Evolutionary conservation across 2,888 invertebrate species (phyloP), one percentile per base, ranked within the genome.

Genomic region (Cetonia aurata): DNA sequence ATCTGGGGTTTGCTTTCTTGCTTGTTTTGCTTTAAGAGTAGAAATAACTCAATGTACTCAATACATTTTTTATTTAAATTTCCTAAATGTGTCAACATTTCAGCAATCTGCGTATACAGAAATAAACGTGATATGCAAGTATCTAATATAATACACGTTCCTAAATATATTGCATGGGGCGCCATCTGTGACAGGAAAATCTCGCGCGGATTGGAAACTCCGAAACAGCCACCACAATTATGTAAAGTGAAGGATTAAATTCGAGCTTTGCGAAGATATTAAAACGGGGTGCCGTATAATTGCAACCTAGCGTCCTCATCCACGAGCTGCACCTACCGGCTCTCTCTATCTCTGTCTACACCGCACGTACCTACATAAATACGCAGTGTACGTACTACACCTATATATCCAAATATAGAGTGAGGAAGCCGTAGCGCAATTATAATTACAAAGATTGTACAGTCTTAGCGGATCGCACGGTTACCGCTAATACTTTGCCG

Each of bases 181-280:
- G 25, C 25, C 25, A 25, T 25, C 25, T 25, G 25, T 25, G 25
- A 25, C 25, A 25, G 25, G 25, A 25, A 25, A 42, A 59, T 19
- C 59, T 59, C 44, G 17, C 56, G 62, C 44, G 52, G 62, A 53
- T 69, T 52, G 59, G 59, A 59, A 59, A 66, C 66, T 46, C 66
- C 12, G 59, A 44, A 46, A 48, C 17, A 42, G 53, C 66, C 56
- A 69, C 70, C 70, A 69, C 73, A 75, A 75, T 75, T 75, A 75
- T 74, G 75, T 71, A 75, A 75, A 75, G 75, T 71, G 72, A 73
- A 69, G 73, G 73, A 73, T 75, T 75, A 74, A 75, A 73, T 71
- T 71, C 67, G 66, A 62, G 70, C 70, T 65, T 55, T 56, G 65
- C 70, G 50, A 67, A 59, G 71, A 67, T 67, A 67, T 71, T 71